Percentiles rank a stretch among this genome's conserved stretches.
Conservation (phyloP, 2,113 vertebrate genomes). For the Odontophorus gujanensis region DNA sequence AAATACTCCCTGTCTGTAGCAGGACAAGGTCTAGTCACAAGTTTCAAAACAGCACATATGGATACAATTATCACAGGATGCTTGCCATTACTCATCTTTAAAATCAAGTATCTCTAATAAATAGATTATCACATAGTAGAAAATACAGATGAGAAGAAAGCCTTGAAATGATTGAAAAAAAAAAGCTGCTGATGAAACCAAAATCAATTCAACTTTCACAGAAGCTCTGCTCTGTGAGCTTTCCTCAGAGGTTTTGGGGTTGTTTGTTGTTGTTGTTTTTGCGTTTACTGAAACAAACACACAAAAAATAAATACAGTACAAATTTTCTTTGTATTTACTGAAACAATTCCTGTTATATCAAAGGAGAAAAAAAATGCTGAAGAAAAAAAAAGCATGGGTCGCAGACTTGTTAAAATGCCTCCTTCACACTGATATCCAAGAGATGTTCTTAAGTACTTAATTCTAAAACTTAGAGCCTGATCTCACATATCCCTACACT, state of each 20-base stretch:
- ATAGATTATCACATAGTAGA: background rate
- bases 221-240: background rate
- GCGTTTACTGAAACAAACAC: background rate
- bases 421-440: background rate
- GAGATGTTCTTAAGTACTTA: background rate
- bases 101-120: background rate
- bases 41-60: background rate
- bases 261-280: background rate
- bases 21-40: background rate
- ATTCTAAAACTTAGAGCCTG: background rate
- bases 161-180: background rate
- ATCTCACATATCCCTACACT: background rate
- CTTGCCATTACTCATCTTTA: background rate
- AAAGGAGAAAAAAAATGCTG: background rate
- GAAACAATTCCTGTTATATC: background rate
- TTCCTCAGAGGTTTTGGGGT: background rate
- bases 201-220: background rate
- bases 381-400: background rate
- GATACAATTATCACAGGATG: background rate
- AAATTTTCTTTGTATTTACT: background rate
- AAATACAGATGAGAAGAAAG: background rate
- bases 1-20: background rate
- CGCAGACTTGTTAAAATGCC: background rate
- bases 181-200: background rate
- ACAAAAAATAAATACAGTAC: no score